Conservation (phyloP, 1,140 invertebrate species). For the Brachystomella parvula region DNA sequence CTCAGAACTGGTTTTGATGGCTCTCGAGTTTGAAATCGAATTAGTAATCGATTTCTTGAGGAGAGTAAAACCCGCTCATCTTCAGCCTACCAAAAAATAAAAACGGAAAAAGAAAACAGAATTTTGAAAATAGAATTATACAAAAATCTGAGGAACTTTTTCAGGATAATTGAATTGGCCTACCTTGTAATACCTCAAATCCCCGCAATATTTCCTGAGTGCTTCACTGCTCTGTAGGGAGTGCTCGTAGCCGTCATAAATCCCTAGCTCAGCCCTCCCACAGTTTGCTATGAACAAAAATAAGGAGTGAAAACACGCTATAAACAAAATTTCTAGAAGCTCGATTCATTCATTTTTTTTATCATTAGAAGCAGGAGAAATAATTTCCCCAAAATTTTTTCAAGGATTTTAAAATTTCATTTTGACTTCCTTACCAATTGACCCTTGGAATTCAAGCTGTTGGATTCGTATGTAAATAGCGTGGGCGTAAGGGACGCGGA, state of each 20-base stretch:
- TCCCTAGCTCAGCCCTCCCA: slow-evolving; percentile 32
- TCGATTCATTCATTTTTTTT: background rate
- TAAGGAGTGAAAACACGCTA: no score
- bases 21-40: slow-evolving; percentile 37
- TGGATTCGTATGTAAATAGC: slow-evolving; percentile 44
- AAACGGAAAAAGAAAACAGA: background rate
- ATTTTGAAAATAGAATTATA: slow-evolving; percentile 1
- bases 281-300: slow-evolving; percentile 33
- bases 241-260: slow-evolving; percentile 35
- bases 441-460: slow-evolving; percentile 43
- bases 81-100: slow-evolving; percentile 24
- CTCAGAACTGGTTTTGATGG: slow-evolving; percentile 23
- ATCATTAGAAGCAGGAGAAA: no score
- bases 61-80: slow-evolving; percentile 41
- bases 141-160: background rate
- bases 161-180: background rate
- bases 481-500: slow-evolving; percentile 42
- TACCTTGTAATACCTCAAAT: slow-evolving; percentile 35
- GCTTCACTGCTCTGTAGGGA: slow-evolving; percentile 28
- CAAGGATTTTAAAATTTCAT: background rate
- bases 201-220: slow-evolving; percentile 36
- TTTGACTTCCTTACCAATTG: slow-evolving; percentile 40
- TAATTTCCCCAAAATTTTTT: no score
- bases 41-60: slow-evolving; percentile 41
- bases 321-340: background rate